These are phyloP conservation scores for Omphaloscelis lunosa DNA, from an alignment of 2,888 invertebrate genomes.

Conservation along the genomic window DNA sequence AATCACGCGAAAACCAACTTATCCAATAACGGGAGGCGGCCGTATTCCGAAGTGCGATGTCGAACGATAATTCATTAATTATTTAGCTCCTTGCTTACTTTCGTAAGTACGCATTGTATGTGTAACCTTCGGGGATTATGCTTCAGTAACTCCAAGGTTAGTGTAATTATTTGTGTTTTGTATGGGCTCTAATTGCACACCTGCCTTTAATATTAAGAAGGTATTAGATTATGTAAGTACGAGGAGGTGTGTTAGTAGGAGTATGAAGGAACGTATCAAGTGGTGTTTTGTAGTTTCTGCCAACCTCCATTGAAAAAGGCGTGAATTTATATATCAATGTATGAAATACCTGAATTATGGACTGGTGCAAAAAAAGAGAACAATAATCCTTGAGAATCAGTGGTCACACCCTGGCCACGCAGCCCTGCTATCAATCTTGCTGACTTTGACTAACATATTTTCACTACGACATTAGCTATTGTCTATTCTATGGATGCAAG, in stretches of 20 bases:
- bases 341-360: not conserved
- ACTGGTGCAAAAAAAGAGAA: not conserved
- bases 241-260: not conserved
- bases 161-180: conserved; percentile 46
- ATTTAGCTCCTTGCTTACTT: conserved; percentile 23
- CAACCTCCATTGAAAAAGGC: not conserved
- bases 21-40: conserved; percentile 80
- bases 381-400: not conserved
- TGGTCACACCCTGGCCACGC: no score
- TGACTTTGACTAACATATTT: not conserved
- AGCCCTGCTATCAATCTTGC: not conserved
- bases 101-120: conserved; percentile 26
- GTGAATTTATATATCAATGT: not conserved
- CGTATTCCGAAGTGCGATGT: conserved; percentile 71
- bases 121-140: conserved; percentile 25
- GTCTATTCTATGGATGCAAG: not conserved
- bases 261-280: no score
- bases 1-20: conserved; percentile 87
- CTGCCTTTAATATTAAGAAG: conserved; percentile 15
- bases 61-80: conserved; percentile 32
- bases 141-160: conserved; percentile 17
- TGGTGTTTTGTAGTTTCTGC: no score
- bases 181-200: conserved; percentile 19
- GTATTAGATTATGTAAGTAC: not conserved
- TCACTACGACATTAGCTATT: not conserved